Percentiles rank a stretch among this genome's conserved stretches.
Conservation (phyloP, 1,140 invertebrate genomes). For the Microplitis demolitor region DNA sequence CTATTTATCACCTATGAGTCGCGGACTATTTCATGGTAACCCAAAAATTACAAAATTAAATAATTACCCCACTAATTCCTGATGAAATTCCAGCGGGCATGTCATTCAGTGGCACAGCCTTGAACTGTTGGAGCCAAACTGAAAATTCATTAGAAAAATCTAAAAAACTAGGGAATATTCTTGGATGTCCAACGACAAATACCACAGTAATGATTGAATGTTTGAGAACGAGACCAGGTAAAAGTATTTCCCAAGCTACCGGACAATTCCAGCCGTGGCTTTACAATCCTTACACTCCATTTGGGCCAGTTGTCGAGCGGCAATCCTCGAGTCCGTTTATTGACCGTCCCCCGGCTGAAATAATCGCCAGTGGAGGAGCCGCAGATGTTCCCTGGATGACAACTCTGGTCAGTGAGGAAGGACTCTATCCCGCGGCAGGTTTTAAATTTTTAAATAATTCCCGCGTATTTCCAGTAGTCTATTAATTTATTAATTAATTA, state of each 20-base stretch:
- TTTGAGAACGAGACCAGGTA: conserved; percentile 67
- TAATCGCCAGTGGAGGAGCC: conserved; percentile 59
- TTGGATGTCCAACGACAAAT: conserved; percentile 71
- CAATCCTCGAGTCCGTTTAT: conserved; percentile 62
- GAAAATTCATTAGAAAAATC: conserved; percentile 72
- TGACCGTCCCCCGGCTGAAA: conserved; percentile 62
- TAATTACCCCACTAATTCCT: background rate
- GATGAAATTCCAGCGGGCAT: conserved; percentile 69
- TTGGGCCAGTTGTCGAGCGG: conserved; percentile 66
- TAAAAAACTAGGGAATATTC: conserved; percentile 65
- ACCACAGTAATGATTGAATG: conserved; percentile 71
- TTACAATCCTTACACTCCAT: conserved; percentile 67
- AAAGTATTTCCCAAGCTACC: conserved; percentile 58
- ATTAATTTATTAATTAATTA: no score
- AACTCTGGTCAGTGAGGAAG: conserved; percentile 65
- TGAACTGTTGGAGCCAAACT: conserved; percentile 73
- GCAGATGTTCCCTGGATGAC: conserved; percentile 66
- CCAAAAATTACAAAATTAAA: conserved; percentile 40
- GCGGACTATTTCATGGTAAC: conserved; percentile 57
- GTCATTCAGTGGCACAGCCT: conserved; percentile 77
- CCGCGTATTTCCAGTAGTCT: conserved; percentile 44
- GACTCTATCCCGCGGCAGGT: conserved; percentile 69
- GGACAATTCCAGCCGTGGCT: conserved; percentile 57
- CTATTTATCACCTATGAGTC: conserved; percentile 60
- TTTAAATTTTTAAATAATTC: conserved; percentile 55